phyloP scores from a whole-genome alignment of 2,113 vertebrate species.

The Stigmatopora nigra region DNA sequence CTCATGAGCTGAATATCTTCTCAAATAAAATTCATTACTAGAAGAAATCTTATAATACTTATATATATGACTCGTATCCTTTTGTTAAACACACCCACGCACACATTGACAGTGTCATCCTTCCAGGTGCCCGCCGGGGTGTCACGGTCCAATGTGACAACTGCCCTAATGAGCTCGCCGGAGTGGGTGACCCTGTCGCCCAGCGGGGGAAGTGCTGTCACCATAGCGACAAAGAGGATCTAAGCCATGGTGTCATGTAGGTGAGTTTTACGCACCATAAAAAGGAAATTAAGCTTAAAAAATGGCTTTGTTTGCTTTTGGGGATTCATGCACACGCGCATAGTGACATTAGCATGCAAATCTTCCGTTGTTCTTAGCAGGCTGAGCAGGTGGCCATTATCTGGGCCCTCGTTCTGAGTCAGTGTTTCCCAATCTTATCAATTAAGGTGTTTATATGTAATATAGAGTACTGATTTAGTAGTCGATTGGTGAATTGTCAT shows the following conservation, averaged over 20 bases:
- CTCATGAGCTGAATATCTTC: neutral
- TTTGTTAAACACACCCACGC: neutral
- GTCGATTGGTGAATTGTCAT: neutral
- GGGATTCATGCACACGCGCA: neutral
- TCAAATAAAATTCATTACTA: neutral
- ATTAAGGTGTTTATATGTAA: neutral
- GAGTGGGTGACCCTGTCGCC: conserved; percentile 60
- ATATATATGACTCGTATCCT: neutral
- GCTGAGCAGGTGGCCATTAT: conserved; percentile 33
- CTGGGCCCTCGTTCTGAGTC: conserved; percentile 32
- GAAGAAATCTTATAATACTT: neutral
- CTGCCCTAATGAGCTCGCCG: conserved; percentile 59
- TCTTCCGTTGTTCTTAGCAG: conserved; percentile 8
- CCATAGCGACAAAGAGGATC: conserved; percentile 53
- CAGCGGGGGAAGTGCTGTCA: conserved; percentile 51
- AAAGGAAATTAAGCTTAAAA: neutral
- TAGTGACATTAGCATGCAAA: neutral
- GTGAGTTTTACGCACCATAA: conserved; percentile 33
- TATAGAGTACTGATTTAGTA: neutral
- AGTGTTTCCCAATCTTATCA: conserved; percentile 7
- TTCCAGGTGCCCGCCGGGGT: conserved; percentile 55
- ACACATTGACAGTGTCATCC: conserved; percentile 49
- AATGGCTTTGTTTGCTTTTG: conserved; percentile 23
- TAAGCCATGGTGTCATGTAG: conserved; percentile 58
- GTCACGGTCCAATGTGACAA: conserved; percentile 52